Base-by-base conservation (phyloP, 2,888 invertebrate genomes). In the Geotrupes spiniger region DNA sequence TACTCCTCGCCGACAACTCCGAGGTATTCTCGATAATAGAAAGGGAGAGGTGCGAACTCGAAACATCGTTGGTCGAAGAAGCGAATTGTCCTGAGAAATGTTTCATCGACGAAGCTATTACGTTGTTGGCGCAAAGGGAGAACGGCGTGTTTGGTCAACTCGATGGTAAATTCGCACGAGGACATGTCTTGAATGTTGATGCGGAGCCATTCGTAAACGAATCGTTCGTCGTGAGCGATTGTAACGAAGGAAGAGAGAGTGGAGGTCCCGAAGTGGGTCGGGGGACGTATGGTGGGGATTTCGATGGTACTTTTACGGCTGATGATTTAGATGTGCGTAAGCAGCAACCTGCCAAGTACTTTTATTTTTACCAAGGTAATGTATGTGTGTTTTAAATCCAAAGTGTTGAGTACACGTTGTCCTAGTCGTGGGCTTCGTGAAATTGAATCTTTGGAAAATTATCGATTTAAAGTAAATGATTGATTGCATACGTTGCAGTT, bases 341-440 rank as follows among this genome's bases (percentile, higher is more conserved):
- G n/a, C 27, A 44, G 60, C 21, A 53, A 49, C 28, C 58, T 64
- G 54, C 71, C 75, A 1, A 85, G 83, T 73, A 81, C 79, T 64
- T 85, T 68, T 89, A 87, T 68, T 91, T 90, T 69, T 91, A 90
- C 72, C 90, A 91, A 83, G 87, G 89, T 89, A 74, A 42, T 25
- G 26, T 31, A 11, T 29, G 10, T 5, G 17, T 36, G 27, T 28
- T 28, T 10, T 10, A 12, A 33, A 33, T 33, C 62, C 63, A 63
- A 63, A 63, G 62, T 46, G 57, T 63, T 63, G 63, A 63, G 63
- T 62, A 58, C 62, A 59, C 54, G 52, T 55, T 57, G 53, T 44
- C 39, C 25, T 40, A 26, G 15, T 40, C 21, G 28, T 27, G 26
- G 27, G 42, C 51, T 51, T 29, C 51, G 53, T 58, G 59, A 59